A percentile compares a stretch with the other conserved stretches of the same genome.
These are phyloP conservation scores for Phymanthus crucifer DNA, from an alignment of 92 coral and sea anemone genomes.

Conservation along the genomic window DNA sequence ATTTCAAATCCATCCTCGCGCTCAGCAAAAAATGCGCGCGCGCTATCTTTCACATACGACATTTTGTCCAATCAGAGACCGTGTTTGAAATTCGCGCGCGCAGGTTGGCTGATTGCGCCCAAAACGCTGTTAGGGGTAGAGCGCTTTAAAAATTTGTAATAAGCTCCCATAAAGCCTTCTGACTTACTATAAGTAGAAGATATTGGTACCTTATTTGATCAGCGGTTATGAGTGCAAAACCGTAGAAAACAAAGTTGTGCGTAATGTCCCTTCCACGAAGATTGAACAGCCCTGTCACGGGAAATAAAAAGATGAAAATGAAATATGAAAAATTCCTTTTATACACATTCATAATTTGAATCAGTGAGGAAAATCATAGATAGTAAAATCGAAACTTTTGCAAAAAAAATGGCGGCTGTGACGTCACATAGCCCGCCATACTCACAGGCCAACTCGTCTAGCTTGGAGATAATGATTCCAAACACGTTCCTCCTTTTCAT, in stretches of 20 bases:
- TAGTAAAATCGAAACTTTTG: background rate
- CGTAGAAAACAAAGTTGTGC: conserved; percentile 43
- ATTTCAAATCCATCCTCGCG: too few species aligned
- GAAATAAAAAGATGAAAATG: background rate
- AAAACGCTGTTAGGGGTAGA: too few species aligned
- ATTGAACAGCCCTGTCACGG: conserved; percentile 47
- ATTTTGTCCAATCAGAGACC: too few species aligned
- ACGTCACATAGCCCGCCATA: background rate
- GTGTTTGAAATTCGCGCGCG: too few species aligned
- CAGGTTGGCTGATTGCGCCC: too few species aligned
- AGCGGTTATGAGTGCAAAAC: conserved; percentile 36
- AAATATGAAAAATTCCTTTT: too few species aligned
- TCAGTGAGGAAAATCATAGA: too few species aligned
- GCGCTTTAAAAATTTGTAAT: background rate
- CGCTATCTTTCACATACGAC: too few species aligned
- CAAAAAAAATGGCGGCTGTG: background rate
- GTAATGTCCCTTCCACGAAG: conserved; percentile 48
- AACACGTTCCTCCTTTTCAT: conserved; percentile 22
- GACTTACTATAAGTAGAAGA: background rate
- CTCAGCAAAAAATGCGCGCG: too few species aligned
- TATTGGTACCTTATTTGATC: conserved; percentile 33
- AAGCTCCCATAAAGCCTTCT: background rate
- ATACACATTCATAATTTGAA: too few species aligned
- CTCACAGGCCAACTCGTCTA: conserved; percentile 55
- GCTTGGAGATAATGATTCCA: conserved; percentile 39